Evolutionary conservation across 2,888 invertebrate genomes (phyloP), one percentile per base, ranked within the genome.

Genomic region (Amblyjoppa fuscipennis): DNA sequence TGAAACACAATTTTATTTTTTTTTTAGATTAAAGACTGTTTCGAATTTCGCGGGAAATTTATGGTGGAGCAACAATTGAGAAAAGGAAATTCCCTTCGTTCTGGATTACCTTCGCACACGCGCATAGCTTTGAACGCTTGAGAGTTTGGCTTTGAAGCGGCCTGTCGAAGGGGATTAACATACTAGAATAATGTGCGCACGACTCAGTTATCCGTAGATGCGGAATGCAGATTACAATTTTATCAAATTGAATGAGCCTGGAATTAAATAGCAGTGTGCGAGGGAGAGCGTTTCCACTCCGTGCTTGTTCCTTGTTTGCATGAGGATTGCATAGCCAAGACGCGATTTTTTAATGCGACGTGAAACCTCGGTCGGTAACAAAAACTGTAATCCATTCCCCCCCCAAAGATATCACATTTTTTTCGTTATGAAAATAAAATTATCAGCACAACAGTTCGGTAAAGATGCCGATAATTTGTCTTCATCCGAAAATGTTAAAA

Each of bases 51-150:
- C 9, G 6, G 7, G 20, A 64, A 34, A 34, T 34, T 13, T 11
- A 64, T 34, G 6, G 5, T 2, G 34, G 2, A 34, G 13, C n/a
- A 7, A 66, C 38, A 41, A 20, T 38, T 31, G 31, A 68, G 28
- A 53, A 34, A 25, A 53, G 41, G 53, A 16, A n/a, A 51, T 51
- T 25, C 66, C 28, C 51, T 61, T 61, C 38, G 28, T 68, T 49
- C 34, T 11, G 28, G 69, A 79, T 85, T 51, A 79, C 68, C 68
- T 85, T 70, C 41, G 59, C 74, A 77, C 61, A 69, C 41, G 53
- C 75, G 73, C 68, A 49, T 51, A 83, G 82, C 80, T 85, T 80
- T 73, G 53, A 85, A 76, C 38, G 83, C 83, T 83, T 83, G 31
- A 61, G 66, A 71, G 56, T 83, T 80, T 71, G 76, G 83, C 85